A percentile compares a stretch with the other conserved stretches of the same genome.
Evolutionary conservation across 2,113 vertebrate genomes (phyloP).

Genomic region (Syngnathus scovelli): DNA sequence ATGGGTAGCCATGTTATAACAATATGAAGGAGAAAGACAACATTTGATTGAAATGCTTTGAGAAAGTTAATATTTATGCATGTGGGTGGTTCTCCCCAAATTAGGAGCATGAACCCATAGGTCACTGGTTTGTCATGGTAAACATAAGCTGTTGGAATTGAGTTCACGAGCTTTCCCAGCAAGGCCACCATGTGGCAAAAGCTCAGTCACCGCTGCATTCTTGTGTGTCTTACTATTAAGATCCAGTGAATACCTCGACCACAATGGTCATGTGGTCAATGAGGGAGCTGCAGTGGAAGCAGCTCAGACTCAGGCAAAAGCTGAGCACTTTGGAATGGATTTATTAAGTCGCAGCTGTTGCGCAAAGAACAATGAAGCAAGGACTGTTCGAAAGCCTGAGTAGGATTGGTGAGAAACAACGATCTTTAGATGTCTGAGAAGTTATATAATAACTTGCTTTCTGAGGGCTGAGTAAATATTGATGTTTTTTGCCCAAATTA

Average conservation of each 20-base stretch:
- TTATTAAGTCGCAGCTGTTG: slow-evolving; percentile 72
- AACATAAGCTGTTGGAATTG: slow-evolving; percentile 63
- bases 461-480: slow-evolving; percentile 31
- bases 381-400: slow-evolving; percentile 43
- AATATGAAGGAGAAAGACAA: not conserved
- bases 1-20: slow-evolving; percentile 14
- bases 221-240: slow-evolving; percentile 68
- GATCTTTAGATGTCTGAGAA: slow-evolving; percentile 20
- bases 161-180: slow-evolving; percentile 63
- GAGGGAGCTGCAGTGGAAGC: slow-evolving; percentile 55
- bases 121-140: slow-evolving; percentile 60
- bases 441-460: slow-evolving; percentile 34
- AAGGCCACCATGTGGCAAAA: slow-evolving; percentile 45
- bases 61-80: slow-evolving; percentile 18
- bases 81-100: slow-evolving; percentile 45
- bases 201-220: slow-evolving; percentile 59
- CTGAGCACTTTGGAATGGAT: slow-evolving; percentile 57
- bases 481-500: slow-evolving; percentile 16
- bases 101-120: slow-evolving; percentile 51
- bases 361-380: slow-evolving; percentile 53
- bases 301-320: slow-evolving; percentile 59
- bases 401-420: slow-evolving; percentile 19
- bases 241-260: slow-evolving; percentile 59
- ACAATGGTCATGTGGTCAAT: slow-evolving; percentile 70
- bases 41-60: slow-evolving; percentile 4